Percentiles rank a stretch among this genome's conserved stretches.
phyloP scores from a whole-genome alignment of 2,797 vertebrate genomes.

The Muscicapa striata region DNA sequence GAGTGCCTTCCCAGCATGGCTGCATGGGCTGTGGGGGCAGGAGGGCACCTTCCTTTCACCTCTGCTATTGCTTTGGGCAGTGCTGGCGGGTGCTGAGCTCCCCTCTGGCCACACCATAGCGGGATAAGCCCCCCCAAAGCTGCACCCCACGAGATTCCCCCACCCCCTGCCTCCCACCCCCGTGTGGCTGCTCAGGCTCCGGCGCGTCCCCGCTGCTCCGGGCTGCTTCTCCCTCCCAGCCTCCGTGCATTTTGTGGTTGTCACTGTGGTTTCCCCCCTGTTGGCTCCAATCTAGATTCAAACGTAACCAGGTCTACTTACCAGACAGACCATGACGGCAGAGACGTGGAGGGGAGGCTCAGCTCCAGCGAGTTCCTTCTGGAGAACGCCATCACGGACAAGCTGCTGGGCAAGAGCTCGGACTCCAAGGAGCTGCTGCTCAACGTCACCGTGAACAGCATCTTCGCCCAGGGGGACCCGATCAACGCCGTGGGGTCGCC shows the following conservation, averaged over 20 bases:
- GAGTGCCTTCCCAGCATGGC: slow-evolving; percentile 25
- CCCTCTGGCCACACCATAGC: neutral
- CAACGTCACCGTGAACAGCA: slow-evolving; percentile 88
- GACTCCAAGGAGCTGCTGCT: slow-evolving; percentile 80
- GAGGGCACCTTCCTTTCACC: neutral
- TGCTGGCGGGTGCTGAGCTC: slow-evolving; percentile 12
- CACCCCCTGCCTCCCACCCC: neutral
- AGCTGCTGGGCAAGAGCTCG: slow-evolving; percentile 76
- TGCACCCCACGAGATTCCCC: neutral
- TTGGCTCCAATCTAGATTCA: slow-evolving; percentile 74
- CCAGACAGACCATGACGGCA: slow-evolving; percentile 73
- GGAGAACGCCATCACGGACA: slow-evolving; percentile 87
- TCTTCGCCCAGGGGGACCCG: slow-evolving; percentile 79
- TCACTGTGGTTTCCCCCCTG: slow-evolving; percentile 51
- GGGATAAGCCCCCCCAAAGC: neutral
- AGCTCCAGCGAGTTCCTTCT: slow-evolving; percentile 79
- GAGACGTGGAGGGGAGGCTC: slow-evolving; percentile 50
- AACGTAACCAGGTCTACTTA: slow-evolving; percentile 83
- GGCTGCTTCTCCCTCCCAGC: neutral
- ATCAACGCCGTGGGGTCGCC: slow-evolving; percentile 75
- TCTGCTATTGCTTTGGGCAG: slow-evolving; percentile 29
- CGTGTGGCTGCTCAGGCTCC: slow-evolving; percentile 27
- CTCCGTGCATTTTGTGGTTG: slow-evolving; percentile 40
- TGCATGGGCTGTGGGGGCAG: slow-evolving; percentile 18
- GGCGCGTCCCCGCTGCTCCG: neutral